Evolutionary conservation across 2,113 vertebrate genomes (phyloP).

Genomic region (Salminus brasiliensis): DNA sequence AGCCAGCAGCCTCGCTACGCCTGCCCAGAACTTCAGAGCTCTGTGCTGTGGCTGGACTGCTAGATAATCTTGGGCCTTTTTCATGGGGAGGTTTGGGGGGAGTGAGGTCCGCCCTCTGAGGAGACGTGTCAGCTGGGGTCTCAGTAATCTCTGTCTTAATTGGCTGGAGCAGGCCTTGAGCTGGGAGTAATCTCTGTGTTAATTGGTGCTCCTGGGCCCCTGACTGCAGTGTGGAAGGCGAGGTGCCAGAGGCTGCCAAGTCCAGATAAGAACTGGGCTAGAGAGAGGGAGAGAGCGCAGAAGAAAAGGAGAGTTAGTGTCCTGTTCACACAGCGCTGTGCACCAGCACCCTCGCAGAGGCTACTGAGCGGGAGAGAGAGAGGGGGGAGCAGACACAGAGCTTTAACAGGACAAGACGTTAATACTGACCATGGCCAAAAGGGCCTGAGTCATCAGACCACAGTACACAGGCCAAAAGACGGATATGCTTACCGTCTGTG

Average conservation of each 20-base stretch:
- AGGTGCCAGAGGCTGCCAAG: constrained; percentile 46
- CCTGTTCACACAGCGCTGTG: background rate
- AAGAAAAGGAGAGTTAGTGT: background rate
- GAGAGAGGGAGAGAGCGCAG: background rate
- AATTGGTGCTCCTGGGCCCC: constrained; percentile 50
- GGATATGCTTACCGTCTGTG: background rate
- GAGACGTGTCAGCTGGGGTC: constrained; percentile 41
- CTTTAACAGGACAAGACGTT: background rate
- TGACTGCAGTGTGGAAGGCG: constrained; percentile 34
- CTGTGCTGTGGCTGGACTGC: constrained; percentile 3
- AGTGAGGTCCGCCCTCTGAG: constrained; percentile 39
- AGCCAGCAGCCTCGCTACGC: constrained; percentile 8
- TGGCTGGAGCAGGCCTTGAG: constrained; percentile 40
- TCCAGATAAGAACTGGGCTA: constrained; percentile 31
- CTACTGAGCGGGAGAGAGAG: background rate
- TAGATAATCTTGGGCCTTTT: constrained; percentile 33
- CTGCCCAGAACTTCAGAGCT: constrained; percentile 27
- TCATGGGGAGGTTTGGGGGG: constrained; percentile 12
- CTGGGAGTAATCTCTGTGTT: constrained; percentile 48
- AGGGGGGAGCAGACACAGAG: background rate
- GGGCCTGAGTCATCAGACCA: background rate
- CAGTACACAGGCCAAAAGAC: constrained; percentile 17
- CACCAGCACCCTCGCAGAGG: background rate
- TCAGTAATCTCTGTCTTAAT: constrained; percentile 49
- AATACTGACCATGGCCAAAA: background rate